Conservation (phyloP, 2,888 invertebrate species). For the Pherbina coryleti region DNA sequence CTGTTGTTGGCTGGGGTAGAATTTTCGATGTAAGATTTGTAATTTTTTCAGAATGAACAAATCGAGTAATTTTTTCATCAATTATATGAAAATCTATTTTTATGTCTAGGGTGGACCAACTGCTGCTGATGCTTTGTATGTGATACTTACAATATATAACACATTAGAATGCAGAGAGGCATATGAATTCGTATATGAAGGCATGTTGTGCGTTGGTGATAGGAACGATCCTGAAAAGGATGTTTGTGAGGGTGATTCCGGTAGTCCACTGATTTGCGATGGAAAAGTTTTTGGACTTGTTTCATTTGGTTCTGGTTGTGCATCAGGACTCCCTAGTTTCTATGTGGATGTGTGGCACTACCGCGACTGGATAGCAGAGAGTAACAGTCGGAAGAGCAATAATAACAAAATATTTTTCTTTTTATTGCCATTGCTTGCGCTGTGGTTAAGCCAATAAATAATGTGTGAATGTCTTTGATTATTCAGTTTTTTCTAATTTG, state of each 20-base stretch:
- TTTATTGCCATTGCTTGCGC: too few relatives aligned
- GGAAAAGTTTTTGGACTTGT: conserved; percentile 45
- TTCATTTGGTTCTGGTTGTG: conserved; percentile 32
- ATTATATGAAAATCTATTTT: too few relatives aligned
- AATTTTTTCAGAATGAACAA: not conserved
- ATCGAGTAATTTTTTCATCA: too few relatives aligned
- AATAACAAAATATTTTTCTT: too few relatives aligned
- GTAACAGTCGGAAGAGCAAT: not conserved
- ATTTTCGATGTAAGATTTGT: conserved; percentile 48
- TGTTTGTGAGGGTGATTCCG: conserved; percentile 48
- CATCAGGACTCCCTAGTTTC: not conserved
- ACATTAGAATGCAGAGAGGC: conserved; percentile 18
- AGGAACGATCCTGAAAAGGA: conserved; percentile 7
- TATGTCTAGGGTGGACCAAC: conserved; percentile 49
- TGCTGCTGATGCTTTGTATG: conserved; percentile 41
- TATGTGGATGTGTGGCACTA: conserved; percentile 20
- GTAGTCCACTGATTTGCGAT: conserved; percentile 50
- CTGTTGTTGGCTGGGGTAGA: conserved; percentile 50
- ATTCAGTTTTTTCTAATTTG: too few relatives aligned
- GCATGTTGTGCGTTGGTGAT: conserved; percentile 41
- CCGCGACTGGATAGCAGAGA: conserved; percentile 12
- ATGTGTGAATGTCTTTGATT: too few relatives aligned
- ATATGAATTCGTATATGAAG: conserved; percentile 17
- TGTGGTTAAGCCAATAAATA: too few relatives aligned
- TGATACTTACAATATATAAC: conserved; percentile 30